A percentile compares a stretch with the other conserved stretches of the same genome.
phyloP scores from a whole-genome alignment of 2,888 invertebrate species.

The Melinaea menophilus region DNA sequence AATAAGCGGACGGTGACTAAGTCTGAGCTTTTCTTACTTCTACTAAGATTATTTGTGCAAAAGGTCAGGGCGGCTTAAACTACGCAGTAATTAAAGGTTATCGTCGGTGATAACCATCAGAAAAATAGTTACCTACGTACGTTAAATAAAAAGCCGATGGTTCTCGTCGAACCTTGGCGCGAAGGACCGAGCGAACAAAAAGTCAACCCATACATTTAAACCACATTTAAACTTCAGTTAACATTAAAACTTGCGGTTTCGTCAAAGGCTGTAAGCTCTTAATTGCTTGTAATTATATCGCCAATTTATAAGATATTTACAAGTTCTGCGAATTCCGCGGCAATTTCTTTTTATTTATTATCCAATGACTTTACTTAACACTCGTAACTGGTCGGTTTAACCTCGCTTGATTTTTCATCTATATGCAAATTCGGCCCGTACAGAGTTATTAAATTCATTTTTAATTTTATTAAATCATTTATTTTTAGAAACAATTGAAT shows the following conservation, averaged over 20 bases:
- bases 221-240: conserved; percentile 32
- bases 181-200: conserved; percentile 59
- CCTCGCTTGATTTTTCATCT: too few species aligned
- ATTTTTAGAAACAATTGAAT: conserved; percentile 28
- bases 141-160: conserved; percentile 69
- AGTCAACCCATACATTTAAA: conserved; percentile 53
- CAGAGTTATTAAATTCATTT: too few species aligned
- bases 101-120: conserved; percentile 77
- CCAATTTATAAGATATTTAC: conserved; percentile 23
- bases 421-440: too few species aligned
- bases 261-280: conserved; percentile 34
- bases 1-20: conserved; percentile 32
- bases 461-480: too few species aligned
- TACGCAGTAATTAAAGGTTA: conserved; percentile 77
- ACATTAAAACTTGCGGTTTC: conserved; percentile 28
- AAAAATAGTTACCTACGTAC: conserved; percentile 72
- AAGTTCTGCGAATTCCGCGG: conserved; percentile 23
- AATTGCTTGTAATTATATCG: conserved; percentile 26
- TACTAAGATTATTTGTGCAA: conserved; percentile 58
- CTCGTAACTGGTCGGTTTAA: too few species aligned
- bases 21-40: conserved; percentile 51
- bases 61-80: conserved; percentile 75
- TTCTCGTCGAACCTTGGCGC: conserved; percentile 56
- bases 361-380: background rate
- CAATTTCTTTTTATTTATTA: conserved; percentile 21